phyloP scores from a whole-genome alignment of 2,113 vertebrate genomes.

The Sylvia atricapilla region DNA sequence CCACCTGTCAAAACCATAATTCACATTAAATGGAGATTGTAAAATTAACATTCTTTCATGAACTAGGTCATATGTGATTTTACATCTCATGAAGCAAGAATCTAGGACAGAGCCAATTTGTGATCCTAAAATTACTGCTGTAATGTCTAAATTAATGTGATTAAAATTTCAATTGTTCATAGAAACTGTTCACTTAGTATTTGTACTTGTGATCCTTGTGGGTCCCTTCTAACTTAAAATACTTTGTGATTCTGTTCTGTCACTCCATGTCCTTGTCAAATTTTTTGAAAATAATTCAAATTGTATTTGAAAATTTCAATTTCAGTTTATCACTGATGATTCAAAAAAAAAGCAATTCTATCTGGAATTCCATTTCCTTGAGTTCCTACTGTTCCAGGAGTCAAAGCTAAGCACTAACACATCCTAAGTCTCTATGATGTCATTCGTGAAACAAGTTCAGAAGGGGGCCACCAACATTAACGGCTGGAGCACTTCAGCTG shows the following conservation, averaged over 20 bases:
- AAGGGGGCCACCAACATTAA: neutral
- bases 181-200: neutral
- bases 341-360: neutral
- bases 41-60: neutral
- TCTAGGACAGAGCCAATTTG: neutral
- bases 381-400: neutral
- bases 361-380: neutral
- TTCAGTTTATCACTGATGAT: neutral
- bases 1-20: conserved; percentile 3
- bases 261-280: neutral
- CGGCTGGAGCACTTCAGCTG: neutral
- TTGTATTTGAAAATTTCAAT: neutral
- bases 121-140: neutral
- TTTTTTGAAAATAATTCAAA: neutral
- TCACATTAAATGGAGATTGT: neutral
- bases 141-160: neutral
- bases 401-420: neutral
- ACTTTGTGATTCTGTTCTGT: neutral
- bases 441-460: neutral
- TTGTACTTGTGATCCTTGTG: neutral
- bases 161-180: neutral
- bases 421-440: neutral
- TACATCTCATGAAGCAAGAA: neutral
- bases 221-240: neutral
- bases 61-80: neutral